phyloP scores from a whole-genome alignment of 2,888 invertebrate genomes.

The Cantharis flavilabris region DNA sequence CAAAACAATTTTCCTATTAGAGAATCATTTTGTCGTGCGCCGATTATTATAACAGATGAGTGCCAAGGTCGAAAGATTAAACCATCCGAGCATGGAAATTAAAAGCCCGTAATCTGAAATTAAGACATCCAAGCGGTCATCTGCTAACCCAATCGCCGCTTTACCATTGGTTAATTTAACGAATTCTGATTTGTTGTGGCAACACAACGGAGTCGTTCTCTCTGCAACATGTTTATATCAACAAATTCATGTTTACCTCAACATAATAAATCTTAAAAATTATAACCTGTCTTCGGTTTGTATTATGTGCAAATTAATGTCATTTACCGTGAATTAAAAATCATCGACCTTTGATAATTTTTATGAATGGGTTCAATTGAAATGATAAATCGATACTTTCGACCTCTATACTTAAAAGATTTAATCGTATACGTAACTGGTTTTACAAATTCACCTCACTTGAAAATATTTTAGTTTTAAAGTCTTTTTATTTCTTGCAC shows the following conservation, averaged over 20 bases:
- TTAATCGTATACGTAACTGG: background rate
- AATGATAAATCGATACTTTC: background rate
- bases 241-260: background rate
- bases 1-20: background rate
- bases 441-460: background rate
- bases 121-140: no score
- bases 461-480: background rate
- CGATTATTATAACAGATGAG: background rate
- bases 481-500: background rate
- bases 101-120: background rate
- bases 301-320: background rate
- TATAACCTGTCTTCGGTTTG: background rate
- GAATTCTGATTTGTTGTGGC: background rate
- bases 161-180: background rate
- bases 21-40: background rate
- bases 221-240: background rate
- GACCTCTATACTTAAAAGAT: background rate
- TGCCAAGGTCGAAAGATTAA: background rate
- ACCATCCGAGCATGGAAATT: background rate
- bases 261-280: background rate
- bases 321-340: background rate
- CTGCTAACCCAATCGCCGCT: background rate
- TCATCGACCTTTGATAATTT: slow-evolving; percentile 1
- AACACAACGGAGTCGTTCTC: background rate
- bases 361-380: background rate